A percentile compares a stretch with the other conserved stretches of the same genome.
Conservation (phyloP, 2,113 vertebrate species). For the Macquaria australasica region DNA sequence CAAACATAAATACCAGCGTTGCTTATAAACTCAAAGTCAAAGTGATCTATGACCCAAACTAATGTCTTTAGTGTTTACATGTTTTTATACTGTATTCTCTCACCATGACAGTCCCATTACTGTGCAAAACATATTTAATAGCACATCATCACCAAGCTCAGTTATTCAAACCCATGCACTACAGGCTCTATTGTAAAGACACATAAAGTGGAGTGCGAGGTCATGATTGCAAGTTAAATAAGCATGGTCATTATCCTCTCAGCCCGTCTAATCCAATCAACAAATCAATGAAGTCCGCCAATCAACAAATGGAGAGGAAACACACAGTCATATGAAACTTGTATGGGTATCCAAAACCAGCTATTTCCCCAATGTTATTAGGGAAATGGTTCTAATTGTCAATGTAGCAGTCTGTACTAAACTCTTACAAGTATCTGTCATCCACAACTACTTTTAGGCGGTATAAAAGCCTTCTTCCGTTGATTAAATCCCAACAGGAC, state of each 20-base stretch:
- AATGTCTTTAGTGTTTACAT: too few relatives aligned
- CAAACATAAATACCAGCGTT: too few relatives aligned
- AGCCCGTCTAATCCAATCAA: not conserved
- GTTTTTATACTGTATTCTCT: too few relatives aligned
- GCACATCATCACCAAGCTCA: not conserved
- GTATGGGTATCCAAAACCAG: not conserved
- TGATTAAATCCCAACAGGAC: conserved; percentile 11
- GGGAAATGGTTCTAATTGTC: not conserved
- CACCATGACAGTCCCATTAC: too few relatives aligned
- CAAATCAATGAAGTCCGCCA: conserved; percentile 2
- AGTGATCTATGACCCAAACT: too few relatives aligned
- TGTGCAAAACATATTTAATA: too few relatives aligned
- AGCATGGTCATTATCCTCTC: not conserved
- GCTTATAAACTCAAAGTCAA: too few relatives aligned
- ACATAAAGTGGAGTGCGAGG: not conserved
- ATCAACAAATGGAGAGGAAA: not conserved
- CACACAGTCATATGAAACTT: not conserved
- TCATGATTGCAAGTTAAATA: not conserved
- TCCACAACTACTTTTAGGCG: not conserved
- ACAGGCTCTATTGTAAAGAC: not conserved
- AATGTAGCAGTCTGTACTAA: not conserved
- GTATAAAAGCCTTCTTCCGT: not conserved
- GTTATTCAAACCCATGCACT: not conserved
- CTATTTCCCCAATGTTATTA: not conserved
- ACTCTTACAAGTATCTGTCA: not conserved